Evolutionary conservation across 2,113 vertebrate genomes (phyloP), one percentile per base, ranked within the genome.

Genomic region (Nothobranchius furzeri): DNA sequence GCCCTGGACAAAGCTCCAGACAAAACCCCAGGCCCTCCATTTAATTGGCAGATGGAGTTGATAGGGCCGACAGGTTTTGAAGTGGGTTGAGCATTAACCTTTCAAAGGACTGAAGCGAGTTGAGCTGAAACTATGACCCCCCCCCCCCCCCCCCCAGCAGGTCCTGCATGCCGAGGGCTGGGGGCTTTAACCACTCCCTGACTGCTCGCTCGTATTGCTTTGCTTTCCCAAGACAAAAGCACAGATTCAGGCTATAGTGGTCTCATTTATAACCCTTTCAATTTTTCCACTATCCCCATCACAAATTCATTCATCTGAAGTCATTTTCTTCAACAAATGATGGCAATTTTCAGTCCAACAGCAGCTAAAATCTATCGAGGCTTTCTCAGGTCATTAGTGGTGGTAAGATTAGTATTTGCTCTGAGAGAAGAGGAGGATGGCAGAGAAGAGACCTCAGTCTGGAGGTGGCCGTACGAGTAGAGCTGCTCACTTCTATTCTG

Each of bases 1-100:
- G 87, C 81, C 64, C 76, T 24, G 78, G 85, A 92, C 85, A 89
- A 90, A 86, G 83, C 85, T 85, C 65, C 75, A 60, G 88, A 91
- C 86, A 90, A 90, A 87, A 83, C 87, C 82, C 70, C 69, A 49
- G 87, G 87, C 85, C 85, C 83, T 89, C 72, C 71, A 80, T 77
- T 89, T 91, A 92, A 92, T 93, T 93, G 91, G 91, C 83, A 89
- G 90, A 92, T 92, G 84, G 82, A 86, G 83, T 87, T 72, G 92
- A 92, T 92, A 87, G 87, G 73, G 70, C 78, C 78, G 72, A 77
- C 77, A 78, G 85, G 84, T 90, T 92, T 67, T 89, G 82, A 88
- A 91, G 86, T 86, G 85, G 86, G 85, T 79, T 77, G 70, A 80
- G 88, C 81, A 88, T 92, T 90, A 90, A 90, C 88, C 89, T 92